Evolutionary conservation across 2,888 invertebrate genomes (phyloP), one percentile per base, ranked within the genome.

Genomic region (Ophonus ardosiacus): DNA sequence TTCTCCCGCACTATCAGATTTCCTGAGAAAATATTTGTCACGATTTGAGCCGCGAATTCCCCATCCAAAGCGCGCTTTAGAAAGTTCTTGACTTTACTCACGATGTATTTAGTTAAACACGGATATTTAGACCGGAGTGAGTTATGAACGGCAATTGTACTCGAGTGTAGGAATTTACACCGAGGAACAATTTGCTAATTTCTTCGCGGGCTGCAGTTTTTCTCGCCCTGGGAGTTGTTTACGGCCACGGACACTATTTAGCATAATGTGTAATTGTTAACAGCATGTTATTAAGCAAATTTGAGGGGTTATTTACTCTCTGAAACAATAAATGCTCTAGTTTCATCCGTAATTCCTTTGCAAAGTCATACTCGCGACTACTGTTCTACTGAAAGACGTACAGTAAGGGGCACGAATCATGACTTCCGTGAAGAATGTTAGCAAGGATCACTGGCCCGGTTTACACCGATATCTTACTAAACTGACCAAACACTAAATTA

Each of bases 81-180:
- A 78, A 78, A 78, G 78, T 71, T 78, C 40, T 31, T 31, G 31
- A 31, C 31, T 31, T 6, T 7, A 7, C 71, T 78, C 57, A 78
- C 78, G 76, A 83, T 83, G 83, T 76, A 76, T 83, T 59, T 82
- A 71, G 71, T 82, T 76, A 83, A 74, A 83, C 83, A 83, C 76
- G 76, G 74, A 74, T 83, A 81, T 81, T 81, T 65, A 81, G 65
- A 40, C 38, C 61, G 65, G 63, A 57, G 71, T 82, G 82, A 82
- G 71, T 82, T 82, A 82, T 82, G 51, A 31, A 15, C 82, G 57
- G 51, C 71, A 74, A 71, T 71, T 71, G 71, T 71, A 15, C 6
- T 10, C 38, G 21, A 71, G 40, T 71, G 71, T 43, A 68, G 21
- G 74, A 74, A 74, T 74, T 74, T 74, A 74, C 51, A 68, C 68